Evolutionary conservation across 2,888 invertebrate genomes (phyloP).

Genomic region (Venustoraphidia nigricollis): DNA sequence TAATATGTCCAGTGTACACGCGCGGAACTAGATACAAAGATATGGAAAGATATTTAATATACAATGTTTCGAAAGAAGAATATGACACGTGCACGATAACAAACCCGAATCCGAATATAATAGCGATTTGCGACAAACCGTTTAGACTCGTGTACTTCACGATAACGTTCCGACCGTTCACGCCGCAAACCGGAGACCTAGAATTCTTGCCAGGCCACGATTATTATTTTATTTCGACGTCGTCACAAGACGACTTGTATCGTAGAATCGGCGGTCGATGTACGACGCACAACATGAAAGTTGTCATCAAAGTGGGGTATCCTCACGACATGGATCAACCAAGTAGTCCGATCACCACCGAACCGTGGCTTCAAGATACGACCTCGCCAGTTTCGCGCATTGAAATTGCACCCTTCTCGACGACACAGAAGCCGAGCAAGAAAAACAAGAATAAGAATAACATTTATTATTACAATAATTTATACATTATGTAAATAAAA

Average conservation of each 20-base stretch:
- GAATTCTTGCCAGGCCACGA: conserved; percentile 90
- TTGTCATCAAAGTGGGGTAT: conserved; percentile 85
- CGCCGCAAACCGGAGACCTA: conserved; percentile 85
- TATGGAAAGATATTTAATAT: conserved; percentile 89
- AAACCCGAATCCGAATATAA: conserved; percentile 82
- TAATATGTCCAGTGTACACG: conserved; percentile 85
- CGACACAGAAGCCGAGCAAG: conserved; percentile 47
- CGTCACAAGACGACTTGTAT: conserved; percentile 81
- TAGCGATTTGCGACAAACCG: conserved; percentile 92
- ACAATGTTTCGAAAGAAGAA: conserved; percentile 92
- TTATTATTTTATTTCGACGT: conserved; percentile 86
- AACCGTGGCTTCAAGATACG: conserved; percentile 21
- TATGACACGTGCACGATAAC: conserved; percentile 93
- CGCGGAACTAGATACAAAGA: conserved; percentile 76
- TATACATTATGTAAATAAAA: too few species aligned
- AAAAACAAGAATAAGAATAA: too few species aligned
- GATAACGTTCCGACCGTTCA: conserved; percentile 90
- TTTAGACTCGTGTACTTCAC: conserved; percentile 90
- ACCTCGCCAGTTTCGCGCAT: conserved; percentile 28
- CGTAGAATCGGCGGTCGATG: conserved; percentile 86
- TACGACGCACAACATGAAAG: conserved; percentile 87
- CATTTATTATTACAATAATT: too few species aligned
- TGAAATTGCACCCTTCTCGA: conserved; percentile 29
- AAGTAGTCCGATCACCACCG: conserved; percentile 20
- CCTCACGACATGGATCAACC: conserved; percentile 42